Evolutionary conservation across 2,113 vertebrate genomes (phyloP).

Genomic region (Ceyx margarethae): DNA sequence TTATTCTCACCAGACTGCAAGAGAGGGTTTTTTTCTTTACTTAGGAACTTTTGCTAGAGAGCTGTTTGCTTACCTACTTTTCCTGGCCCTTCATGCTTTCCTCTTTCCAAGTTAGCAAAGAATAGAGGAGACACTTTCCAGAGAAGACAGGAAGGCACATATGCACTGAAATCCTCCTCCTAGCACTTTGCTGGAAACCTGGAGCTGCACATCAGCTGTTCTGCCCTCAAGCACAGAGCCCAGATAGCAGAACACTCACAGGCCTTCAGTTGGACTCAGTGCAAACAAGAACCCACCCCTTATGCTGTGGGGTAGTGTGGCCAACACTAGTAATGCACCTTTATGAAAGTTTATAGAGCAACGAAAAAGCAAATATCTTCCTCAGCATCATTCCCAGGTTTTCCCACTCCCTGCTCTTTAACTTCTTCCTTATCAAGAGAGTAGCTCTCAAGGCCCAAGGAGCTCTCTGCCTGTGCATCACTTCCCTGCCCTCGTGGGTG

Average conservation of each 20-base stretch:
- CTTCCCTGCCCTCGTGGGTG: background rate
- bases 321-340: background rate
- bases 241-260: fast-evolving
- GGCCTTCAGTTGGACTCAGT: background rate
- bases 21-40: conserved; percentile 34
- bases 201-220: background rate
- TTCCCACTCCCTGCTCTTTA: background rate
- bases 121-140: background rate
- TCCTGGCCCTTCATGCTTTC: background rate
- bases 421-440: background rate
- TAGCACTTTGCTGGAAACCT: background rate
- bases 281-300: background rate
- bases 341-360: background rate
- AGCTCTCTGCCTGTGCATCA: background rate
- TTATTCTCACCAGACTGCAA: conserved; percentile 28
- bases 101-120: background rate
- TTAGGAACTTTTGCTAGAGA: background rate
- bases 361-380: background rate
- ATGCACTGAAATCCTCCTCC: background rate
- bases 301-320: background rate
- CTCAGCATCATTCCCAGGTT: background rate
- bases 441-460: background rate
- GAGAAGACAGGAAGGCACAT: background rate
- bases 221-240: background rate
- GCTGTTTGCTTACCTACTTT: background rate